Evolutionary conservation across 2,797 vertebrate genomes (phyloP).

Genomic region (Artibeus jamaicensis): DNA sequence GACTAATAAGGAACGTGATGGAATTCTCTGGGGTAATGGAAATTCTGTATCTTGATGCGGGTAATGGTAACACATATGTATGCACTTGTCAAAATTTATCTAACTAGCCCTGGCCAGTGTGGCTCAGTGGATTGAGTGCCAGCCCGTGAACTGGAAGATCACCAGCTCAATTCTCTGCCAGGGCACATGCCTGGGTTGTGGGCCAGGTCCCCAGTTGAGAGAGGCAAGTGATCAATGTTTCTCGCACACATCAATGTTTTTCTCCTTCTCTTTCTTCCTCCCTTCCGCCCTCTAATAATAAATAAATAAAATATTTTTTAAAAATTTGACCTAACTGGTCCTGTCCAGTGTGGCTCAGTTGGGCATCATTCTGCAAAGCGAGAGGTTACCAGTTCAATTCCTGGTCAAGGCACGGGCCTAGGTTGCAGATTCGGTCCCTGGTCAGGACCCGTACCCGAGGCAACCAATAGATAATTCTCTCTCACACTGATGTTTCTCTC

Average conservation of each 20-base stretch:
- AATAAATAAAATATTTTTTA: not conserved
- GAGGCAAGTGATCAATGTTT: not conserved
- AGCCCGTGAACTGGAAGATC: not conserved
- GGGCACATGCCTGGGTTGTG: not conserved
- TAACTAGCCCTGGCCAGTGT: not conserved
- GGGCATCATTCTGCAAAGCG: no score
- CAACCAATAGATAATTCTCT: no score
- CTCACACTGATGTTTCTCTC: no score
- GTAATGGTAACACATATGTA: not conserved
- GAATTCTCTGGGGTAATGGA: not conserved
- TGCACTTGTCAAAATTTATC: not conserved
- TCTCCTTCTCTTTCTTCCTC: not conserved
- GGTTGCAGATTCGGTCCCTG: no score
- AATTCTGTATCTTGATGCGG: not conserved
- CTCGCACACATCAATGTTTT: no score
- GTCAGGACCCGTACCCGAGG: no score
- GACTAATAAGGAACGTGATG: not conserved
- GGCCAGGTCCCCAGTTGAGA: not conserved
- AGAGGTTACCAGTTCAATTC: no score
- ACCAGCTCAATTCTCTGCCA: not conserved
- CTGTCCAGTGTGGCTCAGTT: no score
- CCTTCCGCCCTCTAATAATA: not conserved
- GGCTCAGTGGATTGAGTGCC: not conserved
- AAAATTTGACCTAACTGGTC: not conserved
- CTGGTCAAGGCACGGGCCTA: no score